phyloP scores from a whole-genome alignment of 2,797 vertebrate genomes.

The Loriculus beryllinus region DNA sequence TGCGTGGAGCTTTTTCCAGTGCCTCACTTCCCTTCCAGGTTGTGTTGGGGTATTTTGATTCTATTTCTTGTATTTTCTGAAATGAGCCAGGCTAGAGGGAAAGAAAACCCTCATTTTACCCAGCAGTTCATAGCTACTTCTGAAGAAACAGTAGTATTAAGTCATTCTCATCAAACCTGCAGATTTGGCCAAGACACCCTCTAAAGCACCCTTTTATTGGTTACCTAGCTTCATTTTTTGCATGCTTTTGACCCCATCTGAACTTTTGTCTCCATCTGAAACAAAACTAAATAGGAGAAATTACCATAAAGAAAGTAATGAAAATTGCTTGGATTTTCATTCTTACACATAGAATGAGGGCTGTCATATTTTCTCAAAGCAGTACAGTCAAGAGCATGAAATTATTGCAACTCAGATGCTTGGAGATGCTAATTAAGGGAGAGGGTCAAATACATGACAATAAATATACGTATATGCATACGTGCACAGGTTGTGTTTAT shows the following conservation, averaged over 20 bases:
- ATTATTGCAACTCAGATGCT: neutral
- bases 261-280: neutral
- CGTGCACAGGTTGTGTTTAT: neutral
- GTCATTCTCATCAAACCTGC: neutral
- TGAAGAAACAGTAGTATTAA: neutral
- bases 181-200: neutral
- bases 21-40: neutral
- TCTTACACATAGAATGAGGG: neutral
- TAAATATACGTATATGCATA: rapidly evolving
- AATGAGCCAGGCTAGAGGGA: neutral
- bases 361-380: neutral
- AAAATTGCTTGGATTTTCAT: neutral
- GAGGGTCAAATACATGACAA: neutral
- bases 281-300: neutral
- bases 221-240: constrained; percentile 2
- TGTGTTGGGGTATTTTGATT: neutral
- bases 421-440: neutral
- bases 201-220: neutral
- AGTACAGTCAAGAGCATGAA: neutral
- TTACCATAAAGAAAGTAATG: neutral
- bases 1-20: neutral
- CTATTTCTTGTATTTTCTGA: neutral
- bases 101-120: neutral
- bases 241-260: neutral
- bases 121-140: neutral